Base-by-base conservation (phyloP, 2,888 invertebrate species). In the Epirrhoe alternata region DNA sequence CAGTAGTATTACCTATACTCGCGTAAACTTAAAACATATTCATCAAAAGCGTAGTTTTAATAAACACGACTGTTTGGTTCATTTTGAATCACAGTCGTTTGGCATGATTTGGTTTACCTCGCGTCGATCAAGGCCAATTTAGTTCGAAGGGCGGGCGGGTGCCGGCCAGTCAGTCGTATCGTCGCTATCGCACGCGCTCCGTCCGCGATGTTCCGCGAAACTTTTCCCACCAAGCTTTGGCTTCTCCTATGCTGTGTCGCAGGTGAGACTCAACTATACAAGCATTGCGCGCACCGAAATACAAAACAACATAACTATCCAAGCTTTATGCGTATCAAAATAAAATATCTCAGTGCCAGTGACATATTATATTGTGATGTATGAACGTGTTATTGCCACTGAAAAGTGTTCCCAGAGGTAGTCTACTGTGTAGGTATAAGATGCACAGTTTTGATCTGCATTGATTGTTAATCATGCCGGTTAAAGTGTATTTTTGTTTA, bases 61-160 rank as follows among this genome's bases (percentile, higher is more conserved):
- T 42, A 45, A 17, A n/a, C 55, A 14, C 31, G 47, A 3, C 16
- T 56, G 56, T 53, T 49, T 56, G 35, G 42, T 51, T 35, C 51
- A 42, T 50, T 63, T 53, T 53, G 14, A 63, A 63, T 58, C 57
- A 62, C 62, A 30, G 64, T 45, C 53, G 64, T 77, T 75, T 69
- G 66, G 75, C 74, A 72, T 74, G 74, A 76, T 75, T 79, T 74
- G 77, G 79, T 67, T 80, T 77, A 83, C 75, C 77, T 78, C 79
- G 80, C 79, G 74, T 74, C 72, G 79, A 74, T 81, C 86, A 85
- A 86, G 87, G 84, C 81, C 84, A 85, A 83, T 84, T 79, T 78
- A 77, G 76, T 70, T 69, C 80, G 83, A 85, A 88, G 86, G 87
- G 88, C 88, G 86, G 87, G 86, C 87, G 87, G 86, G 38, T 14